These are phyloP conservation scores for Xenopus laevis DNA, from an alignment of 2,113 vertebrate genomes.

Conservation along the genomic window DNA sequence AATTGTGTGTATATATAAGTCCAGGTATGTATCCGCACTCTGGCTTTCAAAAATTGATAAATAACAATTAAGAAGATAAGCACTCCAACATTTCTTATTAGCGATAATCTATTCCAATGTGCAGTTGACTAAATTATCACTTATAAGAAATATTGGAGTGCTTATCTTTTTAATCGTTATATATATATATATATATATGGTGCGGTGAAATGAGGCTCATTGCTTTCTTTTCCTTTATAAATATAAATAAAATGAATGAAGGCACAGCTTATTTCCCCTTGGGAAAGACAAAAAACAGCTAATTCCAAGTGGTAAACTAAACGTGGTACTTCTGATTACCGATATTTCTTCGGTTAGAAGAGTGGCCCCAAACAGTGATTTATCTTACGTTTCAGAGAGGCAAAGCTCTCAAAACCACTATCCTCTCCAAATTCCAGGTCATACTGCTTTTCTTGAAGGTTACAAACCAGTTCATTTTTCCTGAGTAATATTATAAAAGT, in stretches of 20 bases:
- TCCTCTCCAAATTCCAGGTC: not conserved
- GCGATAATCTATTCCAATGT: no score
- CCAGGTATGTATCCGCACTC: no score
- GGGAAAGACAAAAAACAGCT: not conserved
- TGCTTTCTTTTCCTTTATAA: no score
- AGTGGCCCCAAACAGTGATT: conserved; percentile 16
- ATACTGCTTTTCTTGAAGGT: not conserved
- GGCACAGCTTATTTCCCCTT: conserved; percentile 3
- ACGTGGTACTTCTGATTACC: not conserved
- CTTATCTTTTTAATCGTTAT: no score
- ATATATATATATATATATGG: no score
- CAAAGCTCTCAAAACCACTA: not conserved
- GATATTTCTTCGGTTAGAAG: not conserved
- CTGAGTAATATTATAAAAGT: conserved; percentile 93
- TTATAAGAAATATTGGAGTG: no score
- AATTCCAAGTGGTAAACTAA: not conserved
- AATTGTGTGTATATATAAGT: no score
- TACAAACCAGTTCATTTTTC: conserved; percentile 71
- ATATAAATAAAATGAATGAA: conserved; percentile 3
- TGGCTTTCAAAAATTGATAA: no score
- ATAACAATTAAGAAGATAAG: no score
- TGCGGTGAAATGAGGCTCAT: no score
- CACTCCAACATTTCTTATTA: no score
- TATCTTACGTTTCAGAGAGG: not conserved
- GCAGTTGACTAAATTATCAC: no score